Evolutionary conservation across 1,140 invertebrate genomes (phyloP), one percentile per base, ranked within the genome.

Genomic region (Drosophila pandora): DNA sequence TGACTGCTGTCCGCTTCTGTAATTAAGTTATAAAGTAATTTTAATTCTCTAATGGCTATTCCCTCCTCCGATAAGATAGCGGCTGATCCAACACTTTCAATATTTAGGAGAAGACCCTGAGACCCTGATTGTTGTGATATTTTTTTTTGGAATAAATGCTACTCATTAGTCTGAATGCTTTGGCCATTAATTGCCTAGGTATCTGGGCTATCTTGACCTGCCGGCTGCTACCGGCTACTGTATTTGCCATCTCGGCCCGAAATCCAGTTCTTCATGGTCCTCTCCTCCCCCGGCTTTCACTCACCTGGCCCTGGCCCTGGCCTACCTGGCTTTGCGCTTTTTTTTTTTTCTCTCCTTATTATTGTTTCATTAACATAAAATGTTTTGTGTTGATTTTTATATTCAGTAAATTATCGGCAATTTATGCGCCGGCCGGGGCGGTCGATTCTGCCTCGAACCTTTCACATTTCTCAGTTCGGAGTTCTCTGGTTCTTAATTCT

Each of bases 301-400:
- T 70, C 41, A 47, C 30, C 41, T 32, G 32, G 32, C 39, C 25
- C 4, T 5, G 25, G 5, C 5, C 25, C 39, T 41, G 17, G n/a
- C 22, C 43, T 28, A 28, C 25, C 39, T 41, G 17, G n/a, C 22
- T 48, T 34, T n/a, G 28, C 67, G 82, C 79, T 87, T 64, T 88
- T 87, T 76, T 87, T 76, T 76, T 88, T 87, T 43, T 6, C 5
- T 17, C 13, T 13, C 17, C 13, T 43, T 43, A 21, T 43, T 43
- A 17, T 43, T 43, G 8, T 43, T 43, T 83, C 79, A 88, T 88
- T 84, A 77, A 83, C 84, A 88, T 89, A 88, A 88, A 88, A 88
- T 89, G 79, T 88, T 89, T 88, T 88, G 84, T 88, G 79, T 88
- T 89, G 83, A 89, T 88, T 88, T 88, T 88, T 88, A 87, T 87